Evolutionary conservation across 2,113 vertebrate species (phyloP), one percentile per base, ranked within the genome.

Genomic region (Myotis davidii): DNA sequence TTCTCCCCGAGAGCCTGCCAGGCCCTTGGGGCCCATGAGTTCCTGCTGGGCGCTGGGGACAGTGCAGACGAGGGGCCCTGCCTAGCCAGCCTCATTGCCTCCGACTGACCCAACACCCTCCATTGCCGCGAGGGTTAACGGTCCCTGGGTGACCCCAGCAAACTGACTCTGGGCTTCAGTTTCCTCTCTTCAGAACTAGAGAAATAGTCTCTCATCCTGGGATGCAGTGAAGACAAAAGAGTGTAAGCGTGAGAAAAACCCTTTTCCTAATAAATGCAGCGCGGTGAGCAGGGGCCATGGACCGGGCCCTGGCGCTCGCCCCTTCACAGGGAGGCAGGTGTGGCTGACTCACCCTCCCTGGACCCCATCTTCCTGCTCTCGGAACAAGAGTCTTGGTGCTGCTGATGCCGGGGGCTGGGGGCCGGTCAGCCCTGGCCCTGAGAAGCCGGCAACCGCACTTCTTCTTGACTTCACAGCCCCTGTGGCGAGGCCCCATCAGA

Each of bases 11-110:
- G 25, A 65, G 21, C 4, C 0, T 1, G 7, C 25, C 52, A 11
- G 18, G 27, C 6, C 34, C 34, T 27, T 1, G 16, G 50, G 52
- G 48, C 9, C 34, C 67, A 6, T 6, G 8, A 25, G 42, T 20
- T 3, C 34, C 78, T 12, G 21, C 70, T 17, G 25, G n/a, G n/a
- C 37, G 69, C 17, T 73, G 3, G 0, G 2, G 67, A 9, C 11
- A 1, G 9, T 0, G 18, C 14, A 12, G 10, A 14, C 13, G 2
- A 14, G 45, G 50, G 29, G 9, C n/a, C 10, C 21, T 0, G 7
- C 12, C 12, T 21, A 2, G 56, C 64, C 70, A 29, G 23, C 11
- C 67, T 2, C 12, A 2, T 69, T 10, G 5, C 21, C 84, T 23
- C 42, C 1, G 0, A 9, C 2, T 3, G 42, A 12, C 39, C 29